These are phyloP conservation scores for Vireo altiloquus DNA, from an alignment of 2,113 vertebrate species.

Conservation along the genomic window DNA sequence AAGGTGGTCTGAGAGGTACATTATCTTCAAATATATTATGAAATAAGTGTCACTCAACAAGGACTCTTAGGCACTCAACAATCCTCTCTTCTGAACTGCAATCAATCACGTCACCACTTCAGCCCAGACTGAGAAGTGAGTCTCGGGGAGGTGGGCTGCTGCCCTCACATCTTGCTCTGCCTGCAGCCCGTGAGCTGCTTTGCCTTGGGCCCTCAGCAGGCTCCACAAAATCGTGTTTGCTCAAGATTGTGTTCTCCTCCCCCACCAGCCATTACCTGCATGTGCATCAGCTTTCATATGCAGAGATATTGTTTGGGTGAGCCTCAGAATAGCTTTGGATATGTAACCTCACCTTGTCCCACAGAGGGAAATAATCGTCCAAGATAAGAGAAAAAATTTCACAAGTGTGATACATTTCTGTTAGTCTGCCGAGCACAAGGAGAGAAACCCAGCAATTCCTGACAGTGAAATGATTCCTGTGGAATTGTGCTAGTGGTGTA, in stretches of 20 bases:
- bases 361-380: not conserved
- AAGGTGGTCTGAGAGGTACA: rapidly evolving
- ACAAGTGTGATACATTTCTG: not conserved
- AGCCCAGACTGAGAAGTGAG: not conserved
- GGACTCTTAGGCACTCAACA: not conserved
- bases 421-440: not conserved
- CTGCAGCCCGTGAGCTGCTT: not conserved
- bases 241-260: not conserved
- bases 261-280: not conserved
- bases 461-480: not conserved
- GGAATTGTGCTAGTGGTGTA: not conserved
- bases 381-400: not conserved
- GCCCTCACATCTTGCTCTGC: not conserved
- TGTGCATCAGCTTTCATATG: not conserved
- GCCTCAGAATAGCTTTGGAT: not conserved
- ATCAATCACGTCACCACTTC: not conserved
- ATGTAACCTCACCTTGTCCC: not conserved
- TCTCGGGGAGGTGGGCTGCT: not conserved
- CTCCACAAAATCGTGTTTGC: not conserved
- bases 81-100: not conserved
- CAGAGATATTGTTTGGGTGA: not conserved
- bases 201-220: not conserved
- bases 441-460: not conserved
- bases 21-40: not conserved
- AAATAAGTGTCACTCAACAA: not conserved